These are phyloP conservation scores for Cheilosia pagana DNA, from an alignment of 2,888 invertebrate species.

Conservation along the genomic window DNA sequence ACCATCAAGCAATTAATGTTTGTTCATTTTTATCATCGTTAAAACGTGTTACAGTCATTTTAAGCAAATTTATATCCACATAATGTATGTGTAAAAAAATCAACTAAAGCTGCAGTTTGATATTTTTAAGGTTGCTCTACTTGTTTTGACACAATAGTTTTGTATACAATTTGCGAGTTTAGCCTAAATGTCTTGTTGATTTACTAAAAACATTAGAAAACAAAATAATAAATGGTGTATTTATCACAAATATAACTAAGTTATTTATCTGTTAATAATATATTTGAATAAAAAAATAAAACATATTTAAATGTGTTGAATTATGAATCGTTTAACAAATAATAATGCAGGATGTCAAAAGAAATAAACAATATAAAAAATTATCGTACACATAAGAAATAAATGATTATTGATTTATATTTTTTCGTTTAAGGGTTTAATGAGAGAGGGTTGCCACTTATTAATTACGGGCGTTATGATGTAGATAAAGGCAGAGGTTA, in stretches of 20 bases:
- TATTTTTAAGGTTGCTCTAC: conserved; percentile 34
- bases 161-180: conserved; percentile 29
- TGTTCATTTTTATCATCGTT: conserved; percentile 48
- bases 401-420: neutral
- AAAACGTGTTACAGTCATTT: conserved; percentile 52
- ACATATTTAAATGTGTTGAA: conserved; percentile 54
- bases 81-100: neutral
- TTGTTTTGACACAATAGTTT: conserved; percentile 21
- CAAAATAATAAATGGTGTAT: conserved; percentile 11
- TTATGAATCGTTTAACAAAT: conserved; percentile 35
- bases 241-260: conserved; percentile 29
- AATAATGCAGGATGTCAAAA: conserved; percentile 31
- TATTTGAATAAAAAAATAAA: conserved; percentile 5
- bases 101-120: neutral
- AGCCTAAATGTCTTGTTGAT: conserved; percentile 10
- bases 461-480: too few relatives aligned
- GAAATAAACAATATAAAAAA: conserved; percentile 26
- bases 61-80: conserved; percentile 5
- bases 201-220: conserved; percentile 3
- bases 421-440: too few relatives aligned
- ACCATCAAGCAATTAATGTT: conserved; percentile 54
- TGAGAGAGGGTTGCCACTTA: too few relatives aligned
- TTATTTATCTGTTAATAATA: conserved; percentile 59
- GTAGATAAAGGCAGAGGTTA: too few relatives aligned
- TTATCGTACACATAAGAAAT: neutral